These are phyloP conservation scores for Phocoena sinus DNA, from an alignment of 2,113 vertebrate genomes.

Conservation along the genomic window DNA sequence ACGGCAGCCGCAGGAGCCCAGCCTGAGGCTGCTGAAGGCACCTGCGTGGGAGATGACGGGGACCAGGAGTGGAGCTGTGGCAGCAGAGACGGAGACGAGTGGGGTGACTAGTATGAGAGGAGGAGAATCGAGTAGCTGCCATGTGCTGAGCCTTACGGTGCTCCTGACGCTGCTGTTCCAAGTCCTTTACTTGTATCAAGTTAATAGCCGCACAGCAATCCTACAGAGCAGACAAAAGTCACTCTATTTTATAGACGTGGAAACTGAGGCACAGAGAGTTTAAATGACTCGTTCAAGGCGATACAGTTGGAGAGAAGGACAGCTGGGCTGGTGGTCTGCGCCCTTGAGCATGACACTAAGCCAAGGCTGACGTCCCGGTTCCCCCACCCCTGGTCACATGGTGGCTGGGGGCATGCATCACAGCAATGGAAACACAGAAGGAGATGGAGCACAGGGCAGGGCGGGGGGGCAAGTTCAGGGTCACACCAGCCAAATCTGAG, in stretches of 20 bases:
- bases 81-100: neutral
- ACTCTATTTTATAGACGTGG: neutral
- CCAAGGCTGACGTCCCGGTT: neutral
- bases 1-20: accelerated
- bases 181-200: neutral
- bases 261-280: neutral
- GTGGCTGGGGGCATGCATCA: neutral
- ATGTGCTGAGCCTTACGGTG: neutral
- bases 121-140: neutral
- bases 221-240: neutral
- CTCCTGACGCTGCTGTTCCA: neutral
- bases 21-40: neutral
- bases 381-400: neutral
- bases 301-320: neutral
- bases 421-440: neutral
- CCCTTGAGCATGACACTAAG: too few relatives aligned
- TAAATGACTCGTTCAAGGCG: neutral
- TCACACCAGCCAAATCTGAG: neutral
- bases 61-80: neutral
- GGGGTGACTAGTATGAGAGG: too few relatives aligned
- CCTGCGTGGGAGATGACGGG: neutral
- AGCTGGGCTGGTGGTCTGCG: neutral
- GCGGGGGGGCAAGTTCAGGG: neutral
- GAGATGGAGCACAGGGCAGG: accelerated
- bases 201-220: neutral